Conservation (phyloP, 2,888 invertebrate species). For the Caenorhabditis plicata region DNA sequence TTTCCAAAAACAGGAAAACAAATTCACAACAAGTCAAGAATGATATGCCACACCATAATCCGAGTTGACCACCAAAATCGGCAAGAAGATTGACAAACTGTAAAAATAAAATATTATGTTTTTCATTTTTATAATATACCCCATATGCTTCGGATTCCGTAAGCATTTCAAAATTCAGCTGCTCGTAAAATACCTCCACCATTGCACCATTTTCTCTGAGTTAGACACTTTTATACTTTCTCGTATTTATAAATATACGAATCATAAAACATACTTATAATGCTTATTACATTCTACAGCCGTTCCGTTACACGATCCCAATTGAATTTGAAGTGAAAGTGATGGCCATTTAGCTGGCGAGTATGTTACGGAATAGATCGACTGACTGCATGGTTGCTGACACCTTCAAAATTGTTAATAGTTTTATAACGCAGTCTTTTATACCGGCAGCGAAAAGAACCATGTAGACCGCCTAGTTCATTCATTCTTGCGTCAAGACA, state of each 20-base stretch:
- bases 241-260: no score
- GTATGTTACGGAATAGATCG: slow-evolving; percentile 58
- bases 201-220: slow-evolving; percentile 63
- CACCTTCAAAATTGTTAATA: no score
- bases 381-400: slow-evolving; percentile 61
- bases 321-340: slow-evolving; percentile 55
- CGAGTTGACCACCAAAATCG: slow-evolving; percentile 63
- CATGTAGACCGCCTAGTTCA: slow-evolving; percentile 53
- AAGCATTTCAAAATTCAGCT: slow-evolving; percentile 63
- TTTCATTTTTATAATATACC: slow-evolving; percentile 27
- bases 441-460: slow-evolving; percentile 49
- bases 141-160: slow-evolving; percentile 64
- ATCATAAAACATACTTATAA: slow-evolving; percentile 51
- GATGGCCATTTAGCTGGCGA: slow-evolving; percentile 64
- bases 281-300: slow-evolving; percentile 59
- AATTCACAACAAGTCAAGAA: slow-evolving; percentile 62
- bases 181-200: slow-evolving; percentile 65
- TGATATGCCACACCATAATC: slow-evolving; percentile 60
- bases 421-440: no score
- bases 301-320: slow-evolving; percentile 60
- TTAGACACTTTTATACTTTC: slow-evolving; percentile 4
- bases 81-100: slow-evolving; percentile 62
- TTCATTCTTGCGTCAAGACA: slow-evolving; percentile 56
- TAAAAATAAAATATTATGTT: slow-evolving; percentile 6
- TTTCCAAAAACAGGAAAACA: slow-evolving; percentile 53